A percentile compares a stretch with the other conserved stretches of the same genome.
Conservation (phyloP, 2,797 vertebrate genomes). For the Acestrorhynchus altus region DNA sequence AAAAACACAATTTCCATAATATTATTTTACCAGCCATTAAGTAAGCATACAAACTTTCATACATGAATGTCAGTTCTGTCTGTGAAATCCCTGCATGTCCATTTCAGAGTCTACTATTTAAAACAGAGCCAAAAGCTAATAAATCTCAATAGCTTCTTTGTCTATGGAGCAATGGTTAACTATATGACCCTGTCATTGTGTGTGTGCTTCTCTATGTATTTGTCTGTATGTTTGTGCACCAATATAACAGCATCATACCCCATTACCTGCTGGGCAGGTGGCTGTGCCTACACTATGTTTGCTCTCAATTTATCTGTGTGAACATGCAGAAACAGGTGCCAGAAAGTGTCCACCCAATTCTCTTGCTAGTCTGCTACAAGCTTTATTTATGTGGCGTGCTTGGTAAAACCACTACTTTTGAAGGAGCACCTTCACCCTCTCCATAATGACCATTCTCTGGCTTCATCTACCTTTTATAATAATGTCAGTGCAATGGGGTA, state of each 20-base stretch:
- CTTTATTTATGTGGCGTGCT: conserved; percentile 1
- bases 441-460: not conserved
- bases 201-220: not conserved
- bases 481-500: conserved; percentile 61
- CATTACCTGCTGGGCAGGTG: conserved; percentile 69
- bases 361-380: not conserved
- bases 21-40: too few species aligned
- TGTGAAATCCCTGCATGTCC: too few species aligned
- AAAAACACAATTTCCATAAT: too few species aligned
- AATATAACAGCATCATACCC: conserved; percentile 68
- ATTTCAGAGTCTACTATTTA: not conserved
- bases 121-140: not conserved
- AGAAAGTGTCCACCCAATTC: conserved; percentile 54
- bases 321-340: conserved; percentile 54
- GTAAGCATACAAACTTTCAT: too few species aligned
- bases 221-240: not conserved
- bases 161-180: not conserved
- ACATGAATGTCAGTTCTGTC: too few species aligned
- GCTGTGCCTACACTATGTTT: conserved; percentile 64
- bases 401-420: not conserved
- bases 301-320: conserved; percentile 66
- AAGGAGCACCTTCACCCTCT: not conserved
- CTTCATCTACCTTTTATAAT: conserved; percentile 51
- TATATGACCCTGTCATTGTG: not conserved
- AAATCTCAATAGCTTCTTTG: not conserved